Evolutionary conservation across 2,888 invertebrate genomes (phyloP).

Genomic region (Embidobia sp.): DNA sequence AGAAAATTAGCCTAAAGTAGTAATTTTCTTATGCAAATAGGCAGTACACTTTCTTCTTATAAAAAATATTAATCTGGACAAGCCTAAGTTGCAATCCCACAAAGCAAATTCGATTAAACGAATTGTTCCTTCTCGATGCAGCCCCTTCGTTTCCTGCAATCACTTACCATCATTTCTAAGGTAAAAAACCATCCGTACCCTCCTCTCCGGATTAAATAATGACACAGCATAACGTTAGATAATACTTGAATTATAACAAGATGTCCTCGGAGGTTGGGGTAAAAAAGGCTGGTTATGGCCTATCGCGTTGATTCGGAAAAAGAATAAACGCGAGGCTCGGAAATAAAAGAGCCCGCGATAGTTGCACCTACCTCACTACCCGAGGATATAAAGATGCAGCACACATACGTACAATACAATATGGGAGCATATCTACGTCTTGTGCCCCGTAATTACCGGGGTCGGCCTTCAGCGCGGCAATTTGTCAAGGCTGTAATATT

Average conservation of each 20-base stretch:
- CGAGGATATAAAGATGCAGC: constrained; percentile 59
- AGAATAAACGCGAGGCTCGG: constrained; percentile 6
- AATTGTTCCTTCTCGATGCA: too few species aligned
- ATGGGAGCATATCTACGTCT: constrained; percentile 66
- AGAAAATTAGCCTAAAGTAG: too few species aligned
- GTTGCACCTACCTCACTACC: constrained; percentile 51
- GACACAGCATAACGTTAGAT: too few species aligned
- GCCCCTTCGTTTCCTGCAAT: too few species aligned
- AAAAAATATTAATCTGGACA: too few species aligned
- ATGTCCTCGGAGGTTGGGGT: constrained; percentile 4
- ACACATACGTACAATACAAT: constrained; percentile 59
- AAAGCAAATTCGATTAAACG: too few species aligned
- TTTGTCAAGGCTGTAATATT: constrained; percentile 81
- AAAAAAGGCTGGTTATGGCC: neutral
- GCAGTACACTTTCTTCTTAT: too few species aligned
- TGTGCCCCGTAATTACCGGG: constrained; percentile 79
- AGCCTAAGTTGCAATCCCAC: too few species aligned
- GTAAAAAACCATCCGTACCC: too few species aligned
- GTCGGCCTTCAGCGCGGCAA: constrained; percentile 80
- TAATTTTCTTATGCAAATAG: too few species aligned
- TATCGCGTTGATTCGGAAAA: constrained; percentile 4
- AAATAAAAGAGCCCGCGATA: constrained; percentile 29
- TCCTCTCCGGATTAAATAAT: too few species aligned
- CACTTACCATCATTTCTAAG: too few species aligned
- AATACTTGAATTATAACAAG: constrained; percentile 17